These are phyloP conservation scores for Poeciliopsis prolifica DNA, from an alignment of 2,113 vertebrate species.

Conservation along the genomic window DNA sequence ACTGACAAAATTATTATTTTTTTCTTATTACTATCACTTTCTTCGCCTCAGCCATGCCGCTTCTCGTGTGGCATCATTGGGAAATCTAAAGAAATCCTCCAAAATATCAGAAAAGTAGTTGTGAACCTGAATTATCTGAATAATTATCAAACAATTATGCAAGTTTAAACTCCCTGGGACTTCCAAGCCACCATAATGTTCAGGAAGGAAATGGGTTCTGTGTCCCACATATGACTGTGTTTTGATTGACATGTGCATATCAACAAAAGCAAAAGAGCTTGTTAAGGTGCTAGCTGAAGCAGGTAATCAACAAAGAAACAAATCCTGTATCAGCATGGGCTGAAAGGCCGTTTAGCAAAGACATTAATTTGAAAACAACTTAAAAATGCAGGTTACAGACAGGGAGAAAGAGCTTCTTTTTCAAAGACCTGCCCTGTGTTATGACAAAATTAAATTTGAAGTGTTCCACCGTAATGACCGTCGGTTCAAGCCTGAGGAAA, in stretches of 20 bases:
- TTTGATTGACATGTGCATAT: too few species aligned
- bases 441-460: neutral
- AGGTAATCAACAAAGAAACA: neutral
- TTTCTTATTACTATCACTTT: neutral
- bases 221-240: neutral
- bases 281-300: neutral
- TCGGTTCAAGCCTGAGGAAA: neutral
- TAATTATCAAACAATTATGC: too few species aligned
- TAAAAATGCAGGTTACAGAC: neutral
- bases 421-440: too few species aligned
- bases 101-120: neutral
- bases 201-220: neutral
- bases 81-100: neutral
- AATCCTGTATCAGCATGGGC: neutral
- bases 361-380: neutral
- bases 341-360: neutral
- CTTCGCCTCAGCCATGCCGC: neutral
- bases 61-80: neutral
- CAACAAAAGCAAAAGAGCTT: too few species aligned
- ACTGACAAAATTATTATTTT: neutral
- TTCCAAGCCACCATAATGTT: neutral
- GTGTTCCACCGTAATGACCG: too few species aligned
- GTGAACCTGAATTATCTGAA: too few species aligned
- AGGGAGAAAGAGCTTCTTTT: neutral
- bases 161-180: neutral